These are phyloP conservation scores for Bolborhynchus lineola DNA, from an alignment of 2,113 vertebrate genomes.

Conservation along the genomic window DNA sequence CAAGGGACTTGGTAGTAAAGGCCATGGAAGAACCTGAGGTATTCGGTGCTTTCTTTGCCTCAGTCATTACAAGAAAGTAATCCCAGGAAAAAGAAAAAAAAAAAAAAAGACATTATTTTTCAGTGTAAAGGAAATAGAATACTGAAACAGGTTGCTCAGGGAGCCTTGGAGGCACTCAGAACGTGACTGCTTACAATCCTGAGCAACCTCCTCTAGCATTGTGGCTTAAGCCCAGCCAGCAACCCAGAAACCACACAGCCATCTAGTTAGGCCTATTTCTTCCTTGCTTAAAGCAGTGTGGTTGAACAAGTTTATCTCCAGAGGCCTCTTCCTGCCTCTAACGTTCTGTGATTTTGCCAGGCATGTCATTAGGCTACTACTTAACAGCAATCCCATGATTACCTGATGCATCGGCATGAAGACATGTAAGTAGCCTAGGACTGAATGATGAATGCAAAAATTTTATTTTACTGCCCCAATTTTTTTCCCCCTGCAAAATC, in stretches of 20 bases:
- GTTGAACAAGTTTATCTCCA: background rate
- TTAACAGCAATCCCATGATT: background rate
- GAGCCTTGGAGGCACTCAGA: background rate
- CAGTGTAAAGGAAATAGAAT: background rate
- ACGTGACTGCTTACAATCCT: background rate
- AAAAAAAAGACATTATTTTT: background rate
- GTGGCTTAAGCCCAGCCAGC: too few species aligned
- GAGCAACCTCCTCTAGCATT: background rate
- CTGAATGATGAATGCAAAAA: background rate
- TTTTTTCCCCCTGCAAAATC: background rate
- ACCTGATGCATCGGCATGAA: background rate
- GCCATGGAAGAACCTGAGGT: background rate
- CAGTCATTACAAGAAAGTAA: background rate
- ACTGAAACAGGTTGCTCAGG: background rate
- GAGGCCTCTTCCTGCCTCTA: background rate
- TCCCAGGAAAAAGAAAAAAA: background rate
- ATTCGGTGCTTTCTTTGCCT: background rate
- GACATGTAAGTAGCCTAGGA: background rate
- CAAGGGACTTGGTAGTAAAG: background rate
- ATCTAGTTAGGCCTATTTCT: background rate
- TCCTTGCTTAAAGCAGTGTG: background rate
- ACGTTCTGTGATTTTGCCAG: background rate
- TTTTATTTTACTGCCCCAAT: background rate
- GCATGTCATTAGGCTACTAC: background rate
- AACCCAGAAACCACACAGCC: too few species aligned